Evolutionary conservation across 2,888 invertebrate species (phyloP).

Genomic region (Trichogramma evanescens): DNA sequence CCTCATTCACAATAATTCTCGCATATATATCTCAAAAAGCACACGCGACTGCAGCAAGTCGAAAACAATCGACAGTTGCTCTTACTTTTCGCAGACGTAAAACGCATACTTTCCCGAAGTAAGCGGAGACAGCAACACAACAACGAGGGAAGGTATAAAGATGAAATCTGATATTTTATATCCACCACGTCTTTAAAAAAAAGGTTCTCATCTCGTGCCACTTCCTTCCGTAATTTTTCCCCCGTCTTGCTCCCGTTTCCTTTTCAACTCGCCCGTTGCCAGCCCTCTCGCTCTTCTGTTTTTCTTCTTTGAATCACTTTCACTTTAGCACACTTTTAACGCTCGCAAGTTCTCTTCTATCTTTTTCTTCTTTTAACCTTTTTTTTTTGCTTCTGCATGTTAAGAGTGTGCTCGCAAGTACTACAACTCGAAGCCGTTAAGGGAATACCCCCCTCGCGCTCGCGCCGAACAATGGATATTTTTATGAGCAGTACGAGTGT

Average conservation of each 20-base stretch:
- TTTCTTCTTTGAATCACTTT: constrained; percentile 10
- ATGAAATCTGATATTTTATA: too few relatives aligned
- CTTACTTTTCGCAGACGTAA: too few relatives aligned
- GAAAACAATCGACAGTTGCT: too few relatives aligned
- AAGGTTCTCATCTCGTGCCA: not conserved
- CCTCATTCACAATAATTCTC: too few relatives aligned
- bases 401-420: too few relatives aligned
- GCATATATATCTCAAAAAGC: too few relatives aligned
- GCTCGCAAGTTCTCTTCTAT: not conserved
- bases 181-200: not conserved
- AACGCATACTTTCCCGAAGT: too few relatives aligned
- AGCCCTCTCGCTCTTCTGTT: not conserved
- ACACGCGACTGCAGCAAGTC: too few relatives aligned
- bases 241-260: not conserved
- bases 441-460: not conserved
- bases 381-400: not conserved
- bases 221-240: not conserved
- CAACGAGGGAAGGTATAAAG: too few relatives aligned
- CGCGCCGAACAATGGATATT: constrained; percentile 17
- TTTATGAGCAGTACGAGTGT: too few relatives aligned
- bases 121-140: too few relatives aligned
- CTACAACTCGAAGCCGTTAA: not conserved
- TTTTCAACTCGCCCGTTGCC: not conserved
- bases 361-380: constrained; percentile 13
- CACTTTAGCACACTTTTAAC: constrained; percentile 4